phyloP scores from a whole-genome alignment of 2,888 invertebrate genomes.

The Phlogophora meticulosa region DNA sequence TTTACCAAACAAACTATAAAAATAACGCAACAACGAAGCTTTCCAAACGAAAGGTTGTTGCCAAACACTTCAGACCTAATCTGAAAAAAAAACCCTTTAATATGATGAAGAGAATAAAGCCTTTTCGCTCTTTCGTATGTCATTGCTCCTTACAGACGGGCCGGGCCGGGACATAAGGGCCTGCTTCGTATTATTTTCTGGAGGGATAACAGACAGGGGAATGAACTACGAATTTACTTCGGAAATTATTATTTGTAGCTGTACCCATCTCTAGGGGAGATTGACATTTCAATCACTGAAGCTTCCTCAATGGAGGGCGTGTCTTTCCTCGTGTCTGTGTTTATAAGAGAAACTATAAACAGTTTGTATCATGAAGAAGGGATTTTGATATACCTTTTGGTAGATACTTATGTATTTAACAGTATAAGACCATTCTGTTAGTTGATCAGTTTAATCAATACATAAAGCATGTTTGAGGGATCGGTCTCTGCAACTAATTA shows the following conservation, averaged over 20 bases:
- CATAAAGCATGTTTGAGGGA: no score
- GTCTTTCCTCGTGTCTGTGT: not conserved
- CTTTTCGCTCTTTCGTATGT: constrained; percentile 1
- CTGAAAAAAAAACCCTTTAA: not conserved
- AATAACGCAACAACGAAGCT: no score
- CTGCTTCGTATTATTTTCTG: constrained; percentile 11
- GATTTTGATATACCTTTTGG: not conserved
- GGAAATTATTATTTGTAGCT: constrained; percentile 48
- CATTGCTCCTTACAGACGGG: constrained; percentile 37
- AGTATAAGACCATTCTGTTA: no score
- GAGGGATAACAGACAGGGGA: constrained; percentile 43
- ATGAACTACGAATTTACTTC: constrained; percentile 46
- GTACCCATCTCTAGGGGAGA: constrained; percentile 30
- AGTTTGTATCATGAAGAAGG: not conserved
- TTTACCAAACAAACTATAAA: no score
- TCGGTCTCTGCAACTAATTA: no score
- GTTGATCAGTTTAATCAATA: no score
- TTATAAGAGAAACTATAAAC: not conserved
- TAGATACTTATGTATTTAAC: no score
- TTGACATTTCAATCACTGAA: constrained; percentile 52
- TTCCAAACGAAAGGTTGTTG: no score
- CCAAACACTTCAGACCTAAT: no score
- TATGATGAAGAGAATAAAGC: not conserved
- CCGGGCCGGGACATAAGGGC: constrained; percentile 13
- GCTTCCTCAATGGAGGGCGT: not conserved